Evolutionary conservation across 2,888 invertebrate species (phyloP), one percentile per base, ranked within the genome.

Genomic region (Dicyrtoma fusca): DNA sequence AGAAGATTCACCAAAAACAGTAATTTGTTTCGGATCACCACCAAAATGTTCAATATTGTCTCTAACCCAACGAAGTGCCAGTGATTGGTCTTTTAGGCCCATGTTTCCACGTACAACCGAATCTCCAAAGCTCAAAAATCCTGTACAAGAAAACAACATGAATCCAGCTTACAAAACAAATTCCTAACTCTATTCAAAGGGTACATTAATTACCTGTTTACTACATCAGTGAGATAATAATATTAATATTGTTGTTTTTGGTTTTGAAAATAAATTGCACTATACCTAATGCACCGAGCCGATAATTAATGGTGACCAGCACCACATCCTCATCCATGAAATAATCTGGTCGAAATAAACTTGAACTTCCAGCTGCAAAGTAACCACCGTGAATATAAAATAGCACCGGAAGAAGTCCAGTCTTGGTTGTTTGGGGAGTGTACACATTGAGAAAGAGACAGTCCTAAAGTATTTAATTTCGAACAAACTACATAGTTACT

Each of bases 241-340:
- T n/a, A n/a, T n/a, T n/a, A n/a, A n/a, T n/a, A n/a, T n/a, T n/a
- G n/a, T n/a, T 13, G 34, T 8, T 34, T 34, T 34, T 34, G 8
- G 34, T 8, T 34, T n/a, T n/a, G n/a, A 34, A 34, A 34, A 34
- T 34, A 34, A 34, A 34, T 34, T 34, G 8, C 4, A 34, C 8
- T 34, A 34, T 34, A 34, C 34, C 34, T 8, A 34, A 8, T 5
- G 42, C 61, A 1, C 61, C 61, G 14, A 61, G 25, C 14, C 61
- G 14, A 17, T 69, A 69, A 45, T 69, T 69, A 13, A 62, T n/a
- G 4, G 69, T 61, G 6, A 69, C 61, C 0, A 69, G 13, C 1
- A 69, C 51, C n/a, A 69, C 59, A 47, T 69, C 69, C 14, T 57
- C 44, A 26, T 69, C 69, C 68, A 68, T 68, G 23, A 55, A 57